Base-by-base conservation (phyloP, 1,140 invertebrate genomes). In the Eueides isabella region DNA sequence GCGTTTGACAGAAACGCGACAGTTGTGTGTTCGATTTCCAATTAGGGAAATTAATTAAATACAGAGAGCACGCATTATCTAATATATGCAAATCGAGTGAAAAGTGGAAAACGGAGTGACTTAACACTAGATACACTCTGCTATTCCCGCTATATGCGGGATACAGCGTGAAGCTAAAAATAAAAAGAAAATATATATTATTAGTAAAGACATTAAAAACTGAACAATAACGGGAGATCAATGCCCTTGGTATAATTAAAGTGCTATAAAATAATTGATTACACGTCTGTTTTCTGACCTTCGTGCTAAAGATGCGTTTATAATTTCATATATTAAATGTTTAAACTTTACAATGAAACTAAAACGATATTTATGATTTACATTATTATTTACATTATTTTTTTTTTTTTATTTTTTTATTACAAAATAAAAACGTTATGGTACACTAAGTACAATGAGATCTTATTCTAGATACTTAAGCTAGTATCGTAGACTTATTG, bases 241-340 rank as follows among this genome's bases (percentile, higher is more conserved):
- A 31, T 67, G 41, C 30, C 38, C 28, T 48, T 9, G 19, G 41
- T 14, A 31, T 48, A 67, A 67, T 67, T 48, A 55, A 67, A 67
- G 55, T 23, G 66, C 26, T 29, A 30, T 67, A 48, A 67, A 31
- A 44, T 48, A 30, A 67, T 31, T 55, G 23, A 55, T 55, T 55
- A 26, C 19, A 55, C 19, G 44, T 55, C 44, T 55, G 44, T 55
- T 55, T 19, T 55, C 44, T 55, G 44, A 55, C 44, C 44, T 55
- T 55, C 44, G 44, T 55, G 19, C 19, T 55, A 26, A 55, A 55
- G 44, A 55, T 55, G 44, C 19, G 44, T 55, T 55, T 55, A 26
- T 55, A 55, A 55, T 9, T 44, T 44, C 41, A 44, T 44, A 44
- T n/a, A 44, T 44, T 44, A n/a, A 44, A 44, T 14, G 41, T 44